Base-by-base conservation (phyloP, 2,797 vertebrate species). In the Phyllotis vaccarum region DNA sequence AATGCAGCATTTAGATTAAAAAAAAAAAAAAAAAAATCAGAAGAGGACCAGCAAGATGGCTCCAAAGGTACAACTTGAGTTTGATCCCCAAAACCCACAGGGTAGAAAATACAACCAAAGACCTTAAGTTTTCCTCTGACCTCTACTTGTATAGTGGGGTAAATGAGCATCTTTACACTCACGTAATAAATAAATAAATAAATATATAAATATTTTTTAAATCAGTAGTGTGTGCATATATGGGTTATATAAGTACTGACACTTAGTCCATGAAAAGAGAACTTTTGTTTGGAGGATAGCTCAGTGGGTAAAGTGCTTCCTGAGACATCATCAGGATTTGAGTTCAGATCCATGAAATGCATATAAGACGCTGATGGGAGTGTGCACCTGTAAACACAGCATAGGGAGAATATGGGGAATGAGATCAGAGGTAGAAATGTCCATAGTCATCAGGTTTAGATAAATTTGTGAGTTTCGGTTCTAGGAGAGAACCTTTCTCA, bases 1-100 rank as follows among this genome's bases (percentile, higher is more conserved):
- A 74, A 93, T 58, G 54, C 78, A 6, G 78, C 13, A 86, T 34
- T 86, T 79, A 74, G 27, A 82, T 82, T n/a, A n/a, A n/a, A n/a
- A n/a, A n/a, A n/a, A n/a, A n/a, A n/a, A n/a, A n/a, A n/a, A 76
- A 27, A 56, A 22, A 5, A n/a, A 58, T 9, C n/a, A 40, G 22
- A 60, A 40, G 62, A 40, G 1, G 6, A 0, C 13, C 22, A 40
- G 2, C 13, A 27, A 40, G 12, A 40, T 40, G 22, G 58, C 22
- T 58, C 19, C 56, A 7, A 21, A 17, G 34, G n/a, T 37, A 24
- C 34, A 49, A 7, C 52, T 22, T 9, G 22, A 40, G n/a, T 81
- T 81, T 81, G n/a, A 37, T 16, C 24, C 56, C 79, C 3, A 81
- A 58, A 17, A 60, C 22, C 13, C 56, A 60, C 79, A 40, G 0